Conservation (phyloP, 2,797 vertebrate genomes). For the Dermochelys coriacea region DNA sequence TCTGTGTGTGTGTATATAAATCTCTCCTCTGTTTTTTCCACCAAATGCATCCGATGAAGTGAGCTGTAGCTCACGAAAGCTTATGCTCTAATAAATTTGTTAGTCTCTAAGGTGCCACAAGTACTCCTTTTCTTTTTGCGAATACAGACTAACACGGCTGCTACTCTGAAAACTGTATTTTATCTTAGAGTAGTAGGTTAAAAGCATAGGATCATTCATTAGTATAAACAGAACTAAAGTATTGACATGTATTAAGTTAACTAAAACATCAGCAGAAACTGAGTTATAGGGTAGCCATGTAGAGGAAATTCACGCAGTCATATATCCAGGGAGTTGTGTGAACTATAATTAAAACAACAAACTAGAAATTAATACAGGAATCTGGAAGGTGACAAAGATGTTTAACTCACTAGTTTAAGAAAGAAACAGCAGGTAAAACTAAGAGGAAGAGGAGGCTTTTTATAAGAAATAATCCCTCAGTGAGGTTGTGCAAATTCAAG, state of each 20-base stretch:
- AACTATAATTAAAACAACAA: conserved; percentile 70
- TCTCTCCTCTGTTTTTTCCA: too few species aligned
- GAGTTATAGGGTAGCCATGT: conserved; percentile 11
- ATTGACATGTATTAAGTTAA: conserved; percentile 42
- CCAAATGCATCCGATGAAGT: too few species aligned
- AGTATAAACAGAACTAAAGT: conserved; percentile 70
- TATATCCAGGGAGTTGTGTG: conserved; percentile 43
- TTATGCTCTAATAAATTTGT: too few species aligned
- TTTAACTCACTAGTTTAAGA: conserved; percentile 48
- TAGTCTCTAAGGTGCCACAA: too few species aligned
- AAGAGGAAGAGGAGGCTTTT: neutral
- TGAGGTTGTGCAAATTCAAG: neutral
- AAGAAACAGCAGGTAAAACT: conserved; percentile 44
- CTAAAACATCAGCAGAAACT: conserved; percentile 48
- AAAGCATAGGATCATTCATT: conserved; percentile 67
- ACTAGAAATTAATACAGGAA: conserved; percentile 56
- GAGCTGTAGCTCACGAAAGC: too few species aligned
- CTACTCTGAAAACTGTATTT: too few species aligned
- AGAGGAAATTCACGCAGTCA: conserved; percentile 15
- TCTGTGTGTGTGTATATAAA: too few species aligned
- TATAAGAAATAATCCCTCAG: neutral
- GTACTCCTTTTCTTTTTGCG: too few species aligned
- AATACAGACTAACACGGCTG: too few species aligned
- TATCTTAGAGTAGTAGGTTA: conserved; percentile 71
- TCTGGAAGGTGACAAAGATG: conserved; percentile 23